Conservation (phyloP, 2,797 vertebrate species). For the Micropoecilia bifurca region DNA sequence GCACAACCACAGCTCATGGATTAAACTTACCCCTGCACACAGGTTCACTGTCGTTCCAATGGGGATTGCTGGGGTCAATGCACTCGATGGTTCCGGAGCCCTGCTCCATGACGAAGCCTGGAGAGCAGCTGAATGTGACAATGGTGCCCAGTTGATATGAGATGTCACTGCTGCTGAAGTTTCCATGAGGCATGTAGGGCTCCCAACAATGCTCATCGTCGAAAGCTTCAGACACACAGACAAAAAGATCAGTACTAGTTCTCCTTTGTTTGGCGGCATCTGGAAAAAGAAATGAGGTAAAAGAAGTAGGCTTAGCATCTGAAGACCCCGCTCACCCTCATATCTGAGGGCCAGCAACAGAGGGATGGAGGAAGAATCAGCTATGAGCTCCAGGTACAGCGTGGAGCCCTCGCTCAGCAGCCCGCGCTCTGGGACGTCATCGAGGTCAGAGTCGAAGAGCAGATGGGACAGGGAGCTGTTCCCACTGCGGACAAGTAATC, state of each 20-base stretch:
- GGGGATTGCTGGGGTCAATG: slow-evolving; percentile 88
- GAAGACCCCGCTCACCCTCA: slow-evolving; percentile 81
- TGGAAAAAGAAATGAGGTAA: slow-evolving; percentile 17
- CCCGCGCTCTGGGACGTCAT: slow-evolving; percentile 90
- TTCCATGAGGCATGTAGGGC: slow-evolving; percentile 92
- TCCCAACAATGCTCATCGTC: slow-evolving; percentile 93
- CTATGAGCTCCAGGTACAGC: slow-evolving; percentile 90
- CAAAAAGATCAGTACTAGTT: not conserved
- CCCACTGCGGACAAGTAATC: slow-evolving; percentile 89
- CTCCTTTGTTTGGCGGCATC: slow-evolving; percentile 22
- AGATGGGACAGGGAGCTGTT: slow-evolving; percentile 85
- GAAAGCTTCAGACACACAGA: slow-evolving; percentile 79
- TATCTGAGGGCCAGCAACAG: slow-evolving; percentile 90
- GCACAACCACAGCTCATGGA: not conserved
- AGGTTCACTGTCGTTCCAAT: slow-evolving; percentile 94
- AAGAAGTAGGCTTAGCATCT: not conserved
- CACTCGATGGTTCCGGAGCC: slow-evolving; percentile 90
- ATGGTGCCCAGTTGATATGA: slow-evolving; percentile 87
- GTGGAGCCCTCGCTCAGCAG: slow-evolving; percentile 88
- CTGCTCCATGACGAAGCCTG: slow-evolving; percentile 91
- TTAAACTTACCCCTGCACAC: slow-evolving; percentile 86
- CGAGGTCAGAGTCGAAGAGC: slow-evolving; percentile 91
- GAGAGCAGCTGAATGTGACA: slow-evolving; percentile 89
- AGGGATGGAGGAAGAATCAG: slow-evolving; percentile 89
- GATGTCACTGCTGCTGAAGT: slow-evolving; percentile 91